Evolutionary conservation across 2,113 vertebrate genomes (phyloP), one percentile per base, ranked within the genome.

Genomic region (Romanogobio albipinnatus): DNA sequence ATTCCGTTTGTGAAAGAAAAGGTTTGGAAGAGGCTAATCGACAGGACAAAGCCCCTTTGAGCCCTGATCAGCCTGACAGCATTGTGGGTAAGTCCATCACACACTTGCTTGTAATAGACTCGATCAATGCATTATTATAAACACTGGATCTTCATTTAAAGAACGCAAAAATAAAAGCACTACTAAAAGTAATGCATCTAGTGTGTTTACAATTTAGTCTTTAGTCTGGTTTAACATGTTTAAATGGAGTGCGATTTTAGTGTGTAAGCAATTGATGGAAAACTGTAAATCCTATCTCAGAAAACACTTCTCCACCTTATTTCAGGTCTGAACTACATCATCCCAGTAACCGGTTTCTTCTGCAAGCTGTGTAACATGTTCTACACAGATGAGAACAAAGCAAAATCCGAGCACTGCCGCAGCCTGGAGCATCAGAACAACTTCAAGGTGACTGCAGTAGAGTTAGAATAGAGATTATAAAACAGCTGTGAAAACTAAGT

Each of bases 351-450:
- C 92, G 96, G 96, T 85, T 97, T 95, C 95, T 97, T 96, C 93
- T 97, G 96, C 93, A 96, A 96, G 91, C 94, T 97, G 90, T 97
- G 96, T 93, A 96, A 94, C 87, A 91, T 96, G 86, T 97, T 97
- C 93, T 97, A 96, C 93, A 96, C 95, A 87, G 96, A 95, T 90
- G 96, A 97, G 94, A 95, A 95, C 87, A 94, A 94, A 91, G 96
- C 96, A 88, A 97, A 96, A 92, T 94, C 95, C 85, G 94, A 95
- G 87, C 96, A 97, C 93, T 97, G 96, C 93, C 96, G 96, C 94
- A 97, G 95, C 92, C 92, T 96, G 91, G 92, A 95, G 87, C 96
- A 97, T 93, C 96, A 97, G 92, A 95, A 96, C 92, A 96, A 96
- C 92, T 93, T 97, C 91, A 96, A 97, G 95, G 96, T 97, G 51